Evolutionary conservation across 2,797 vertebrate genomes (phyloP).

Genomic region (Ctenosaura bakeri): DNA sequence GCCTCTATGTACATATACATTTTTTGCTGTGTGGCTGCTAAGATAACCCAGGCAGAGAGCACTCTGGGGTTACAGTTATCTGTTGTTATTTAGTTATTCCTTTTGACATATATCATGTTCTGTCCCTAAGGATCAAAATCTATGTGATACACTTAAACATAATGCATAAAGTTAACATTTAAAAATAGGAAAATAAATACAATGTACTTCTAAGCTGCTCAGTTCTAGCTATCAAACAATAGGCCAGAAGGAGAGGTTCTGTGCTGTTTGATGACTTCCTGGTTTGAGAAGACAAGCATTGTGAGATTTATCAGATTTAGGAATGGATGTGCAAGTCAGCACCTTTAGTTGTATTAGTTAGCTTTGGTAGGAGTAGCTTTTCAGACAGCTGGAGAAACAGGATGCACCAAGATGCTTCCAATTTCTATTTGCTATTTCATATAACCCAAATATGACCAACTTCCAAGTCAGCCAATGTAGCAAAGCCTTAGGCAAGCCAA

Average conservation of each 20-base stretch:
- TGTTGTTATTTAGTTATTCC: constrained; percentile 12
- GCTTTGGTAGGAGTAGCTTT: too few species aligned
- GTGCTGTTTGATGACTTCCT: not conserved
- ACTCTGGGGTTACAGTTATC: not conserved
- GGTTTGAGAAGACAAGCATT: not conserved
- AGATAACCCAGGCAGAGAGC: not conserved
- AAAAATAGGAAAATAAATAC: constrained; percentile 6
- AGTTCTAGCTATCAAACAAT: not conserved
- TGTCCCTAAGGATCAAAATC: not conserved
- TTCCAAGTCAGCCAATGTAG: not conserved
- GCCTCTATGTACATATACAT: not conserved
- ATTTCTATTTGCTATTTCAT: not conserved
- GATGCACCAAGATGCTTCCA: not conserved
- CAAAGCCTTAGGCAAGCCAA: not conserved
- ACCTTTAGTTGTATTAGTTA: not conserved
- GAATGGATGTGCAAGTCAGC: not conserved
- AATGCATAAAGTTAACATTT: constrained; percentile 12
- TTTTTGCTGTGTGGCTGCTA: not conserved
- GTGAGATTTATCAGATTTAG: not conserved
- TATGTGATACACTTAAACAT: not conserved
- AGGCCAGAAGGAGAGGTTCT: not conserved
- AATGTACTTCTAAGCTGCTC: not conserved
- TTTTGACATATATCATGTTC: not conserved
- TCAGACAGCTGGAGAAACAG: not conserved
- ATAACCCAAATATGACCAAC: not conserved